Evolutionary conservation across 2,113 vertebrate genomes (phyloP).

Genomic region (Proteles cristata): DNA sequence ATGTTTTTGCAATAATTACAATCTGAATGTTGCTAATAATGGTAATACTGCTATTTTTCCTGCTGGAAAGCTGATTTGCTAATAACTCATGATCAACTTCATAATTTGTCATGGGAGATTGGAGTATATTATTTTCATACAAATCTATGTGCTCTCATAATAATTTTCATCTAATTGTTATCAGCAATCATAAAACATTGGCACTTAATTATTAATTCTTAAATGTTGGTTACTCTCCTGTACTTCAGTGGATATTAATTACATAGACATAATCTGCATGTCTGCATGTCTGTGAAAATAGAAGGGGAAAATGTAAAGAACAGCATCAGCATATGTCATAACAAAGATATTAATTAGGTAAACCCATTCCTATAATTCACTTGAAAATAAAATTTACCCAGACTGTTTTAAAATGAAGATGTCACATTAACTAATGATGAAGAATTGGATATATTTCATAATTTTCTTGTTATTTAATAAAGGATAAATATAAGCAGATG

Average conservation of each 20-base stretch:
- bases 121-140: neutral
- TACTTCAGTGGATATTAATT: neutral
- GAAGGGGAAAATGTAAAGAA: neutral
- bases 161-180: neutral
- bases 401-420: neutral
- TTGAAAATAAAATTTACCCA: constrained; percentile 47
- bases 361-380: neutral
- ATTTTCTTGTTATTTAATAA: neutral
- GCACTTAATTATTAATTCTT: neutral
- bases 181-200: neutral
- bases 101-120: neutral
- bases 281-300: neutral
- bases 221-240: neutral
- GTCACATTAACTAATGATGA: neutral
- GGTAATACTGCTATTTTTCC: neutral
- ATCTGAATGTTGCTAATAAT: neutral
- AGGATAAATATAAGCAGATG: neutral
- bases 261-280: neutral
- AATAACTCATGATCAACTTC: neutral
- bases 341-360: neutral
- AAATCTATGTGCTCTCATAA: neutral
- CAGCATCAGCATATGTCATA: neutral
- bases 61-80: neutral
- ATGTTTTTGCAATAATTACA: neutral
- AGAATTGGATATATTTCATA: neutral